These are phyloP conservation scores for Sternotherus odoratus DNA, from an alignment of 2,797 vertebrate species.

Conservation along the genomic window DNA sequence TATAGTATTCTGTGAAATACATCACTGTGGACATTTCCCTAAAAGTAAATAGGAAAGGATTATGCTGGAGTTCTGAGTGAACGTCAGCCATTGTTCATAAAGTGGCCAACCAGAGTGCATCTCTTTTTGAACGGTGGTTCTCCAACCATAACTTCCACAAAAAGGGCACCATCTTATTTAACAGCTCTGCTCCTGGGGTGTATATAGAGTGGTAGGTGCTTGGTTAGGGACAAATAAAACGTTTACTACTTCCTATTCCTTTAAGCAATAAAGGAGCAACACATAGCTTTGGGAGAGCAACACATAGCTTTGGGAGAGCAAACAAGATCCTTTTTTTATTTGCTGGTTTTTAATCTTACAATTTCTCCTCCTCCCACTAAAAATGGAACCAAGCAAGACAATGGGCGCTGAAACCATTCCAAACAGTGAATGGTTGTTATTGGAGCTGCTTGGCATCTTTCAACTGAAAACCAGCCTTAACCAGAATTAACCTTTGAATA, in stretches of 20 bases:
- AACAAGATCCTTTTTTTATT: neutral
- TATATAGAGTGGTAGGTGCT: neutral
- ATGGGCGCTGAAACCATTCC: neutral
- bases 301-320: neutral
- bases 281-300: neutral
- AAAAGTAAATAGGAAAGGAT: neutral
- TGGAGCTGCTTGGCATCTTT: neutral
- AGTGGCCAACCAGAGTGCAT: neutral
- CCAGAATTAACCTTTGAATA: neutral
- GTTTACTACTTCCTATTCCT: neutral
- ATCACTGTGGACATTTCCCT: slow-evolving; percentile 15
- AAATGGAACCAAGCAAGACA: neutral
- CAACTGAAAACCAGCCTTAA: neutral
- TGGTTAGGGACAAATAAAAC: neutral
- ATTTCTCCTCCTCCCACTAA: neutral
- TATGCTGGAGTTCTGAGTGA: neutral
- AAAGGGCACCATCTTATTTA: neutral
- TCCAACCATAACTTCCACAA: neutral
- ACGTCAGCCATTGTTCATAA: neutral
- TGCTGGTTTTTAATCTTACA: neutral
- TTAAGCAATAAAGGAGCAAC: neutral
- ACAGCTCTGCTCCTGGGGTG: neutral
- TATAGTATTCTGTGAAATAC: slow-evolving; percentile 82
- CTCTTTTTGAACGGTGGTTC: neutral
- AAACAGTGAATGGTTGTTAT: neutral